Evolutionary conservation across 2,888 invertebrate genomes (phyloP), one percentile per base, ranked within the genome.

Genomic region (Automeris io): DNA sequence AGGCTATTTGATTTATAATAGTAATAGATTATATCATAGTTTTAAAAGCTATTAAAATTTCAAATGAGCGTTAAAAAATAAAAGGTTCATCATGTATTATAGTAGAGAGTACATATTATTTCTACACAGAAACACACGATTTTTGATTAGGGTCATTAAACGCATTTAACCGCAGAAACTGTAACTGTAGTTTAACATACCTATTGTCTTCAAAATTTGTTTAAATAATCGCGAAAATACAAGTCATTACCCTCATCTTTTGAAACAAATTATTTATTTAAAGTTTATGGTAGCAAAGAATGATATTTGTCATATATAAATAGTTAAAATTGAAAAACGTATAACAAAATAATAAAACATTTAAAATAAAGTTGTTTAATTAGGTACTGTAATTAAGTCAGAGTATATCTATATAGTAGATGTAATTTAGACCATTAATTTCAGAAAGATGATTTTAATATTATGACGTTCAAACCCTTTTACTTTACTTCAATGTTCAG

Each of bases 71-170:
- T n/a, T n/a, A n/a, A n/a, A n/a, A n/a, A n/a, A n/a, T n/a, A n/a
- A n/a, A n/a, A n/a, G n/a, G n/a, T n/a, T n/a, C n/a, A n/a, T n/a
- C n/a, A n/a, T n/a, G n/a, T n/a, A n/a, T n/a, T n/a, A n/a, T n/a
- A n/a, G n/a, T n/a, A n/a, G n/a, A n/a, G n/a, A n/a, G n/a, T n/a
- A n/a, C n/a, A n/a, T n/a, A 16, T 16, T 16, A 29, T 9, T 29
- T 2, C 16, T 13, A 29, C n/a, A 29, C 13, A 29, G 8, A 29
- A 16, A 3, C n/a, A 29, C 4, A 29, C 16, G 1, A 16, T 8
- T 29, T 16, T 29, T 16, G 13, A 29, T 29, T 29, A 16, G n/a
- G 35, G 26, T 29, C 36, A 36, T 26, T 36, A 36, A 36, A 29
- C 21, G 25, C 13, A 19, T 36, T 36, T 29, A 29, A 29, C 29